Base-by-base conservation (phyloP, 2,797 vertebrate species). In the Pangasius djambal region DNA sequence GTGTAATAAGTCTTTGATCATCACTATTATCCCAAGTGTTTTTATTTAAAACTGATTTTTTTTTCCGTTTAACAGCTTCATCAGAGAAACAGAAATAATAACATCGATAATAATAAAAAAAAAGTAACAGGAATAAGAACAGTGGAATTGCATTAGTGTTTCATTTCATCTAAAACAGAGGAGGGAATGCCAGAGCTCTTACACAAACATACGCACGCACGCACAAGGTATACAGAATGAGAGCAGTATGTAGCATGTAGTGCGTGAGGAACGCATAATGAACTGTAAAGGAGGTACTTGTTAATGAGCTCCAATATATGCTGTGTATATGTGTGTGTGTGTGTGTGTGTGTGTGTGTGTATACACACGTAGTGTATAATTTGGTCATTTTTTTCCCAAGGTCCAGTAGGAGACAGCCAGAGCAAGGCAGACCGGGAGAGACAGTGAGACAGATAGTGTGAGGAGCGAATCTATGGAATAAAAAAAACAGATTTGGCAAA, bases 1-100 rank as follows among this genome's bases (percentile, higher is more conserved):
- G 18, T 28, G 78, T 55, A 81, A 83, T 40, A 63, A 65, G 40
- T 16, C 15, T 22, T 10, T 10, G 28, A 63, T 4, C 15, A 0
- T 75, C 1, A 0, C 22, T 75, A 86, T 48, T 61, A 44, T 77
- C 72, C 72, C 57, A 75, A 70, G n/a, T 52, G 83, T 70, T 86
- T 86, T 86, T 86, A 86, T 86, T 86, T 86, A 75, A 86, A 86
- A 61, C 55, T 3, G 44, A 34, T 67, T 61, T 77, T 61, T 59
- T 59, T 44, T 44, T 31, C 37, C 10, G 18, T 88, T 75, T 65
- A 63, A 75, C 84, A 86, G 18, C 44, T 74, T 74, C 44, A 63
- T 74, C 77, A 72, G 84, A 63, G 75, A 63, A 81, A 52, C 28
- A 59, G 59, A 15, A 50, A 88, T 16, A 74, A 61, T 31, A 83